Evolutionary conservation across 2,797 vertebrate species (phyloP).

Genomic region (Aulostomus chinensis): DNA sequence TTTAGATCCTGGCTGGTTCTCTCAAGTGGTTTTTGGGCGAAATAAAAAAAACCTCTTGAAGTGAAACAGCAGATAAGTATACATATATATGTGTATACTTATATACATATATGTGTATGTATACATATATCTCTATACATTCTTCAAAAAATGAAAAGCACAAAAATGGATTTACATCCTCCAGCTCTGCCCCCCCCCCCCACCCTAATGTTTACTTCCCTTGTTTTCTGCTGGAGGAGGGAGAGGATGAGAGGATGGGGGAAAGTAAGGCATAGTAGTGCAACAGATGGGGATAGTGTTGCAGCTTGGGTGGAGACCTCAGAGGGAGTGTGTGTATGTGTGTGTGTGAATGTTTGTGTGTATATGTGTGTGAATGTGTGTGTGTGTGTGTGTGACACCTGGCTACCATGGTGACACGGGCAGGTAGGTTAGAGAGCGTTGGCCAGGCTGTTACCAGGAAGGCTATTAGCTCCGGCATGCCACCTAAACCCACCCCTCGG

Average conservation of each 20-base stretch:
- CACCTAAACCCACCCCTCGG: conserved; percentile 40
- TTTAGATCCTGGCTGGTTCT: conserved; percentile 53
- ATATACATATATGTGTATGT: conserved; percentile 50
- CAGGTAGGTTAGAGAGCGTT: conserved; percentile 48
- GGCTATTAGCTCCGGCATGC: conserved; percentile 69
- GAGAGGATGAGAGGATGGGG: conserved; percentile 18
- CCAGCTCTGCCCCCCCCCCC: conserved; percentile 20
- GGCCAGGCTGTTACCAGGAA: conserved; percentile 67
- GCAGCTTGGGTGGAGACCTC: conserved; percentile 68
- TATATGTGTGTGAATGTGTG: conserved; percentile 31
- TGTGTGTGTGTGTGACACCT: conserved; percentile 62
- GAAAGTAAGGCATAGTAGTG: conserved; percentile 74
- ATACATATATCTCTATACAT: conserved; percentile 72
- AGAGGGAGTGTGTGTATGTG: conserved; percentile 43
- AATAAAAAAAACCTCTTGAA: conserved; percentile 42
- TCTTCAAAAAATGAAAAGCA: conserved; percentile 53
- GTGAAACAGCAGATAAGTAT: no score
- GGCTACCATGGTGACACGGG: conserved; percentile 73
- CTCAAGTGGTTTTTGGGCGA: conserved; percentile 54
- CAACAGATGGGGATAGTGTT: conserved; percentile 70
- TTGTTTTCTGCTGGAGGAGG: conserved; percentile 45
- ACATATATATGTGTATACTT: no score
- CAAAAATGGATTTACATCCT: conserved; percentile 30
- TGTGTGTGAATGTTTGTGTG: conserved; percentile 16
- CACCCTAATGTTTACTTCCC: conserved; percentile 48